Conservation (phyloP, 2,113 vertebrate species). For the Varanus komodoensis region DNA sequence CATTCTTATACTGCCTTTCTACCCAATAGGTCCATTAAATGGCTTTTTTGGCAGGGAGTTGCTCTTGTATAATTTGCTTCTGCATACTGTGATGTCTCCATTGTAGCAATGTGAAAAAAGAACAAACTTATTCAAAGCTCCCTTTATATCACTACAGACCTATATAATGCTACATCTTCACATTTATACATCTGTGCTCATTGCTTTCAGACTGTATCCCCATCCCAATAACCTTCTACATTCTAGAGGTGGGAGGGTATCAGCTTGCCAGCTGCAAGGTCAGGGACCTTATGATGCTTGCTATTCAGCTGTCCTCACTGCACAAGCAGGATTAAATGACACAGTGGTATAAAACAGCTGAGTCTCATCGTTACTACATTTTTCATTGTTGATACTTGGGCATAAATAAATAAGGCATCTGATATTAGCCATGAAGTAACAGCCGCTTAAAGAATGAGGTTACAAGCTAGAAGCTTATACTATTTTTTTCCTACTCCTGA, state of each 20-base stretch:
- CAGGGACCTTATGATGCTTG: slow-evolving; percentile 12
- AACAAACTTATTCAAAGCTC: background rate
- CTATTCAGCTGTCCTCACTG: slow-evolving; percentile 28
- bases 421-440: background rate
- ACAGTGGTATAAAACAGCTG: slow-evolving; percentile 33
- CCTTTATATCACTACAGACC: background rate
- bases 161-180: background rate
- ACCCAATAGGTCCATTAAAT: background rate
- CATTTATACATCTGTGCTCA: slow-evolving; percentile 29
- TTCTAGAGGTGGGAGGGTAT: slow-evolving; percentile 35
- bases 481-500: background rate
- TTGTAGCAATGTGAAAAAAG: background rate
- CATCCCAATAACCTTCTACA: background rate
- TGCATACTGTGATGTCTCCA: background rate
- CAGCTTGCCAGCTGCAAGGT: slow-evolving; percentile 42
- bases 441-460: slow-evolving; percentile 17
- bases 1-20: background rate
- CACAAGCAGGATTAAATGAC: slow-evolving; percentile 29
- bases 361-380: slow-evolving; percentile 38
- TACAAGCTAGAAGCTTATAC: slow-evolving; percentile 13
- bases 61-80: background rate
- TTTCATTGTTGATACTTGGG: slow-evolving; percentile 42
- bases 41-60: background rate
- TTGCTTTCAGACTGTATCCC: slow-evolving; percentile 48
- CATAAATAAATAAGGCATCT: slow-evolving; percentile 31